Conservation (phyloP, 2,113 vertebrate species). For the Eonycteris spelaea region DNA sequence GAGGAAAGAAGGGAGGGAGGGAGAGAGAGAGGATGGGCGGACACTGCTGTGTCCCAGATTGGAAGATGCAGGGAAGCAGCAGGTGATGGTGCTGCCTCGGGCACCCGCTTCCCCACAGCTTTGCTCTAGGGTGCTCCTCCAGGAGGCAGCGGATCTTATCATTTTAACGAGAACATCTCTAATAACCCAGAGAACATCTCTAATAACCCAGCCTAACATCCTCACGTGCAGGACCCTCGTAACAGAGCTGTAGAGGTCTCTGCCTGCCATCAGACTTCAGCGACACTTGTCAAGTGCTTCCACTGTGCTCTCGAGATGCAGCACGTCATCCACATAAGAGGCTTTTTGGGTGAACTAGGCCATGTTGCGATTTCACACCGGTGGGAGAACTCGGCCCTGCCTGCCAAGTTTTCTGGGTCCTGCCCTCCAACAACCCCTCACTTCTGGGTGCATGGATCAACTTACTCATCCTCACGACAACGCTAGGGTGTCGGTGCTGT, state of each 20-base stretch:
- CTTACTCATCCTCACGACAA: background rate
- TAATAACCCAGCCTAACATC: background rate
- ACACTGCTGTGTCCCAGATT: background rate
- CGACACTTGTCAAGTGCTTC: background rate
- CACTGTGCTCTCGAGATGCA: background rate
- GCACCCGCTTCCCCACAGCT: background rate
- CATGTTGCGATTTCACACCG: background rate
- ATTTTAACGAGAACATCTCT: background rate
- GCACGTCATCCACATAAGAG: background rate
- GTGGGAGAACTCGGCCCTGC: background rate
- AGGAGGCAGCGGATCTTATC: background rate
- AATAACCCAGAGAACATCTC: background rate
- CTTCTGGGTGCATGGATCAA: background rate
- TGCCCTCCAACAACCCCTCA: fast-evolving
- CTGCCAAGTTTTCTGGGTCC: fast-evolving
- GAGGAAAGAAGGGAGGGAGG: background rate
- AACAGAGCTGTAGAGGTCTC: background rate
- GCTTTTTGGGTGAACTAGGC: background rate
- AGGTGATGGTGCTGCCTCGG: background rate
- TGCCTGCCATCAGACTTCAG: fast-evolving
- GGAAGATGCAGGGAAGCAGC: background rate
- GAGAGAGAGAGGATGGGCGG: no score
- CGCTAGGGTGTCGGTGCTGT: background rate
- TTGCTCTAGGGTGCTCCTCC: background rate
- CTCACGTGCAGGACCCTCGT: background rate